Base-by-base conservation (phyloP, 2,113 vertebrate species). In the Poecile atricapillus region DNA sequence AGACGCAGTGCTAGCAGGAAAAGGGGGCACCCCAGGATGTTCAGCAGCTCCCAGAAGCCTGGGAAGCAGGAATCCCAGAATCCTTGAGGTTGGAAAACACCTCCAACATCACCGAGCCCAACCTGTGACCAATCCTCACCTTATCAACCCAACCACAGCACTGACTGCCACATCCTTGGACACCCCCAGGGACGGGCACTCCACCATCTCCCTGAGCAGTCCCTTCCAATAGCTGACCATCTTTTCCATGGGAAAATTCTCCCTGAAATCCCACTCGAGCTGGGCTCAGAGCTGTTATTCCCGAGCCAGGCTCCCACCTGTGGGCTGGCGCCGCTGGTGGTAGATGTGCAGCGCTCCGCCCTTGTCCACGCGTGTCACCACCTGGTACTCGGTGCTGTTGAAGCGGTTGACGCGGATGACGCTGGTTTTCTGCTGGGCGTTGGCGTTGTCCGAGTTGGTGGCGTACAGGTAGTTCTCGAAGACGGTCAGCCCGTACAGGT, bases 381-480 rank as follows among this genome's bases (percentile, higher is more conserved):
- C 99, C 60, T 99, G 99, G 97, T 99, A 99, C 95, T 99, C 99
- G 0, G 98, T 98, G 97, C 98, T 99, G 97, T 99, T 99, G 97
- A 99, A 99, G 58, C 99, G 99, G 95, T 99, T 99, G 43, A 99
- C 99, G 1, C 99, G 98, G 96, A 99, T 99, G 94, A 99, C 99
- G 0, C 99, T 99, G 13, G 99, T 99, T 95, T 99, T 99, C 97
- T 99, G 99, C 97, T 99, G 99, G 31, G 98, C 97, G 25, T 99
- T 99, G 96, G 99, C 99, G 5, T 99, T 99, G 94, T 99, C 99
- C 0, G 99, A 99, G 96, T 99, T 99, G 97, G 99, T 99, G 91
- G 99, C 99, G 1, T 99, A 99, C 60, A 99, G 98, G 87, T 99
- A 99, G 87, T 99, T 99, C 98, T 99, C 99, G 4, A 99, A 99